Percentiles rank a stretch among this genome's conserved stretches.
These are phyloP conservation scores for Luperina testacea DNA, from an alignment of 2,888 invertebrate genomes.

Conservation along the genomic window DNA sequence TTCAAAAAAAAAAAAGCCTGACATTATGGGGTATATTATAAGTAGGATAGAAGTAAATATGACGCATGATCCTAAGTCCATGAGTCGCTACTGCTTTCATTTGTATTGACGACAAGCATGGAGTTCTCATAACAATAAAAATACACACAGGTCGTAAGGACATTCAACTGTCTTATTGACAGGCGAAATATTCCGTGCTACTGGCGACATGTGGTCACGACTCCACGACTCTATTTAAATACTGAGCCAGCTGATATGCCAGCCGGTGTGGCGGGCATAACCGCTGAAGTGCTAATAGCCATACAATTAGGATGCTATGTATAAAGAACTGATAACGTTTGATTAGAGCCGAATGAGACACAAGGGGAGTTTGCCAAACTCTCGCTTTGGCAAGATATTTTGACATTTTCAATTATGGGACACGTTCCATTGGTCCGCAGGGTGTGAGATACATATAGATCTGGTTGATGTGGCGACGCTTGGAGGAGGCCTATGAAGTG, in stretches of 20 bases:
- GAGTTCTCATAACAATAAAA: not conserved
- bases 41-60: not conserved
- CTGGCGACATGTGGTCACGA: conserved; percentile 9
- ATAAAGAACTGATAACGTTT: conserved; percentile 33
- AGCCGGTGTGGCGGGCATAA: conserved; percentile 9
- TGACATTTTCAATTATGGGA: not conserved
- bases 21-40: not conserved
- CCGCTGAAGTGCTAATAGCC: conserved; percentile 33
- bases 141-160: not conserved
- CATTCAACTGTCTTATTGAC: not conserved
- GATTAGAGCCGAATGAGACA: conserved; percentile 20
- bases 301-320: conserved; percentile 13
- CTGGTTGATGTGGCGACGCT: not conserved
- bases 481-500: not conserved
- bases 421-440: not conserved
- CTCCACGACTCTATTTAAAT: conserved; percentile 20
- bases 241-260: conserved; percentile 22
- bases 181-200: conserved; percentile 18
- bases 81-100: not conserved
- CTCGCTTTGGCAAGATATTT: not conserved
- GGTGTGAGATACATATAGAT: not conserved
- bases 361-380: not conserved
- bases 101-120: not conserved
- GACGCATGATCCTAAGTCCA: no score
- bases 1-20: no score